Evolutionary conservation across 2,888 invertebrate genomes (phyloP).

Genomic region (Mylabris sibirica): DNA sequence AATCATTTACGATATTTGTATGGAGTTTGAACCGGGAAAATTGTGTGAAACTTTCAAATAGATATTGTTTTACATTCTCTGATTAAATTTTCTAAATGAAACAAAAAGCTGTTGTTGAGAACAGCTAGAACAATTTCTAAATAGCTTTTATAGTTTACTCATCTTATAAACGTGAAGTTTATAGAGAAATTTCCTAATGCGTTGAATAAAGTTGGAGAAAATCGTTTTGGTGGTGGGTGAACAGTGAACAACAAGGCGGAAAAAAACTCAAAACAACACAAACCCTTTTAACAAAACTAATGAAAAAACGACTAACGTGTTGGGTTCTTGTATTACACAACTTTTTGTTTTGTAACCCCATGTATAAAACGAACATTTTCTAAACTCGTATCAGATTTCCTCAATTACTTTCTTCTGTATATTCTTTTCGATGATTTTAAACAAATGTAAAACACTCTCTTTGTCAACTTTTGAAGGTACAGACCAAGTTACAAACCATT

Average conservation of each 20-base stretch:
- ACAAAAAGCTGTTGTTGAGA: background rate
- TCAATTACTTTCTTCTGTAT: background rate
- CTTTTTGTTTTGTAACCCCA: background rate
- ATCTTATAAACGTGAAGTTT: background rate
- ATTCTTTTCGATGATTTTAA: background rate
- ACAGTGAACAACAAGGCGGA: too few relatives aligned
- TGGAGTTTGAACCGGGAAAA: background rate
- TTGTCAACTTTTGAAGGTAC: constrained; percentile 8
- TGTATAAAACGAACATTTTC: background rate
- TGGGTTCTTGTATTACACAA: background rate
- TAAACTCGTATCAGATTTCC: background rate
- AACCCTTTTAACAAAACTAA: background rate
- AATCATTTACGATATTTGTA: background rate
- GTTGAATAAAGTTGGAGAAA: background rate
- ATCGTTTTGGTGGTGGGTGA: background rate
- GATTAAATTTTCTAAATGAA: constrained; percentile 10
- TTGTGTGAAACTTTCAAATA: background rate
- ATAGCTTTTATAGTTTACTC: background rate
- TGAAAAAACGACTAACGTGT: background rate
- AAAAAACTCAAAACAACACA: background rate
- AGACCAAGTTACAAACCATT: background rate
- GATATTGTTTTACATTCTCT: background rate
- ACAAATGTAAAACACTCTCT: background rate
- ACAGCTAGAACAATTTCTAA: constrained; percentile 3
- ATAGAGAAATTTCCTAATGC: background rate